Base-by-base conservation (phyloP, 2,797 vertebrate genomes). In the Cetoscarus ocellatus region DNA sequence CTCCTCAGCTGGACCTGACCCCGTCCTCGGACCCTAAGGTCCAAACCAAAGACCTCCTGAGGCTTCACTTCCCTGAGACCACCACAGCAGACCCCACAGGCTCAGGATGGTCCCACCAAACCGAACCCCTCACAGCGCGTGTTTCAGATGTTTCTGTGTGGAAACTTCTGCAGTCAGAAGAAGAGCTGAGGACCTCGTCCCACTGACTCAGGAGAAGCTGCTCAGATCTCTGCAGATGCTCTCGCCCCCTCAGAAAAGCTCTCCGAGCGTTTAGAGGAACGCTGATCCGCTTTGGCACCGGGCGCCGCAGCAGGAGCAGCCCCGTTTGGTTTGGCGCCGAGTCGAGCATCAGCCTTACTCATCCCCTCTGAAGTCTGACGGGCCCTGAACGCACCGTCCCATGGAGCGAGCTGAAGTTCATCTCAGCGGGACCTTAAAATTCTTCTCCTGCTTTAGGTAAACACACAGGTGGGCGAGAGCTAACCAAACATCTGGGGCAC, bases 381-480 rank as follows among this genome's bases (percentile, higher is more conserved):
- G 18, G 36, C 45, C 27, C 42, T 47, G 9, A 38, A 48, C 8
- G n/a, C n/a, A n/a, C n/a, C 11, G 35, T 54, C 43, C 59, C 35
- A 50, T 34, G 47, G 56, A 48, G 51, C 55, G 38, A 44, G 52
- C 59, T 58, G 52, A 45, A 14, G 73, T 79, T 83, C 70, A 80
- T 90, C 80, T 61, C 77, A 52, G 65, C 3, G 55, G 73, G 65
- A 75, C 70, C 48, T 36, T 67, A n/a, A 27, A 27, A 27, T 27
- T 27, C 27, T 27, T 27, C 27, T 40, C 43, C 65, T 74, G 66
- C 72, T 65, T 57, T 62, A 69, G 69, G 86, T 86, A 85, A 90
- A 92, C 90, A 91, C 76, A 65, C 92, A 91, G 89, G 92, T 92
- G 90, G 89, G 84, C 75, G 63, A 83, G 68, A 68, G 71, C 86